Percentiles rank a stretch among this genome's conserved stretches.
Conservation (phyloP, 2,888 invertebrate species). For the Trachelus stipa region DNA sequence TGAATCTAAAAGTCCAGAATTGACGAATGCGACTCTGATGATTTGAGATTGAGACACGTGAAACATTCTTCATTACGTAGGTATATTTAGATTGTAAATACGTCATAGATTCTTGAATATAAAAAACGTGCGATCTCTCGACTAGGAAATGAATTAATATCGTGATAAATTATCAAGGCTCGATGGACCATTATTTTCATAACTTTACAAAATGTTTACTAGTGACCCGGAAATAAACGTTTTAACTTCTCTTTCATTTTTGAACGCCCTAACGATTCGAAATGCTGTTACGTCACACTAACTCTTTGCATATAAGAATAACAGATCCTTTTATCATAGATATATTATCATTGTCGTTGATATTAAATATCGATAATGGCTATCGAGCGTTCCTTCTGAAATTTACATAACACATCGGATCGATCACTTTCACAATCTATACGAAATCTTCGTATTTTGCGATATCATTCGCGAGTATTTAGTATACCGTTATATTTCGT, state of each 20-base stretch:
- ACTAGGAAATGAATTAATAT: background rate
- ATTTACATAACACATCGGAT: slow-evolving; percentile 57
- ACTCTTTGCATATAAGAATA: background rate
- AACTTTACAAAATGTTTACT: background rate
- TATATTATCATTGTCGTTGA: background rate
- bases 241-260: background rate
- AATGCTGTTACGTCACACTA: background rate
- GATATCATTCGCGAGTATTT: background rate
- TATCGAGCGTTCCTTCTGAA: slow-evolving; percentile 50
- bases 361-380: slow-evolving; percentile 27
- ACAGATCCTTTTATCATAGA: background rate
- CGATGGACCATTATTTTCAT: background rate
- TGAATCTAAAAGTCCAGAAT: background rate
- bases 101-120: background rate
- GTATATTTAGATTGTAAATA: background rate
- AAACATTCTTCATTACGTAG: background rate
- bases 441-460: slow-evolving; percentile 21
- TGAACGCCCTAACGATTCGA: background rate
- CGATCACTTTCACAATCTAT: slow-evolving; percentile 59
- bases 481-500: background rate
- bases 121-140: background rate
- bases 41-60: background rate
- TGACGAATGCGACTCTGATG: background rate
- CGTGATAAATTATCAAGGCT: background rate
- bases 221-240: background rate